Evolutionary conservation across 2,888 invertebrate species (phyloP).

Genomic region (Elysia crispata): DNA sequence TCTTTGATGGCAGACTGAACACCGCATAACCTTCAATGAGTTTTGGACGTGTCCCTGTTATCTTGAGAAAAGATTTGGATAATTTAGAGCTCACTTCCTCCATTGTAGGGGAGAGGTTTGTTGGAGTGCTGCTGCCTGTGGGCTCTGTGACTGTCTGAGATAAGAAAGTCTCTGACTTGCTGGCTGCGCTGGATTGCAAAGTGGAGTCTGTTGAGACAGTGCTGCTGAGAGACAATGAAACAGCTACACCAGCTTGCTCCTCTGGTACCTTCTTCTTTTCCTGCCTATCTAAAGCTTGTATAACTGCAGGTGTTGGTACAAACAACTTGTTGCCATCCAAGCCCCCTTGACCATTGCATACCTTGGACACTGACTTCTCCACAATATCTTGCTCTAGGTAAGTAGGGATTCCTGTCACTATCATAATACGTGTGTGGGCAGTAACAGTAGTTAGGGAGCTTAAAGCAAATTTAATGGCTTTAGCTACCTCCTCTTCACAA

Average conservation of each 20-base stretch:
- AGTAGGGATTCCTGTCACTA: constrained; percentile 72
- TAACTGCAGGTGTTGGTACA: constrained; percentile 61
- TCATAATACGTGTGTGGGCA: constrained; percentile 69
- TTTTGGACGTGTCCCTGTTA: constrained; percentile 30
- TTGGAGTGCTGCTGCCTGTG: constrained; percentile 15
- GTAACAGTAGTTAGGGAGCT: constrained; percentile 64
- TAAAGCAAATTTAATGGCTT: constrained; percentile 70
- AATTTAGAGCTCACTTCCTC: background rate
- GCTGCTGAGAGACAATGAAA: background rate
- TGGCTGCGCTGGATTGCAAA: background rate
- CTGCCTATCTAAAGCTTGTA: constrained; percentile 14
- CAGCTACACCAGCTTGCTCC: background rate
- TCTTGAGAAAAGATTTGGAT: background rate
- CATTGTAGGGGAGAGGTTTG: background rate
- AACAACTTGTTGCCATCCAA: constrained; percentile 72
- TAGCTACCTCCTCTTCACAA: constrained; percentile 66
- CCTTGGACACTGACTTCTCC: constrained; percentile 64
- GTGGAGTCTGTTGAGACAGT: background rate
- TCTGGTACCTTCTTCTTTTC: constrained; percentile 14
- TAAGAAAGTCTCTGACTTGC: background rate
- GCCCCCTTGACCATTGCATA: constrained; percentile 71
- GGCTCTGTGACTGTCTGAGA: background rate
- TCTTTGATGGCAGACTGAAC: constrained; percentile 68
- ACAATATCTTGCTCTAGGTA: constrained; percentile 62
- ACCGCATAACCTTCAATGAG: constrained; percentile 71